These are phyloP conservation scores for Sphaeramia orbicularis DNA, from an alignment of 2,797 vertebrate species.

Conservation along the genomic window DNA sequence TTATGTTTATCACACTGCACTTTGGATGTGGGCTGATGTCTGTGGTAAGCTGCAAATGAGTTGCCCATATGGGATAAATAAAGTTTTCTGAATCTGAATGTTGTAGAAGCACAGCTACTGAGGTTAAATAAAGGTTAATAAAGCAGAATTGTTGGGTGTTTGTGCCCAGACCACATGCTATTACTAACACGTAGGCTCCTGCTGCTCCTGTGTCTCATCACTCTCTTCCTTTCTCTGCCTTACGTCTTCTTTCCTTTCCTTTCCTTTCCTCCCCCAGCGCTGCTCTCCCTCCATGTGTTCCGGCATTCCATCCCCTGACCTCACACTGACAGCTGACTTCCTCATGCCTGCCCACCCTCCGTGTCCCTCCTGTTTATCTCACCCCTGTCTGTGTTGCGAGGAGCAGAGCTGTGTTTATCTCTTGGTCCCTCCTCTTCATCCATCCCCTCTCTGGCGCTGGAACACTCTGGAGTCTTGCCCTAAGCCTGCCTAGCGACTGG, in stretches of 20 bases:
- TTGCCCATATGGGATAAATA: too few relatives aligned
- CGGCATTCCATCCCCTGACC: constrained; percentile 83
- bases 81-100: too few relatives aligned
- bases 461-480: constrained; percentile 71
- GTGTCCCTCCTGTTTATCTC: constrained; percentile 81
- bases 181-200: not conserved
- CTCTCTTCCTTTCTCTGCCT: constrained; percentile 47
- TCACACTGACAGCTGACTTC: constrained; percentile 87
- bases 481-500: constrained; percentile 75
- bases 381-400: constrained; percentile 61
- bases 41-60: too few relatives aligned
- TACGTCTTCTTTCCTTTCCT: constrained; percentile 33
- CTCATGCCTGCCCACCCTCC: constrained; percentile 78
- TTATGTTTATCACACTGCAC: too few relatives aligned
- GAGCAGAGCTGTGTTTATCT: constrained; percentile 78
- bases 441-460: constrained; percentile 55
- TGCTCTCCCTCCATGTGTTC: constrained; percentile 66
- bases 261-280: constrained; percentile 40
- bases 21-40: too few relatives aligned
- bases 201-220: constrained; percentile 13
- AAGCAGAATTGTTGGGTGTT: not conserved
- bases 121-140: too few relatives aligned
- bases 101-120: too few relatives aligned
- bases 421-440: constrained; percentile 61
- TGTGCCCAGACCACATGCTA: constrained; percentile 28